Conservation (phyloP, 2,113 vertebrate genomes). For the Ancistrus triradiatus region DNA sequence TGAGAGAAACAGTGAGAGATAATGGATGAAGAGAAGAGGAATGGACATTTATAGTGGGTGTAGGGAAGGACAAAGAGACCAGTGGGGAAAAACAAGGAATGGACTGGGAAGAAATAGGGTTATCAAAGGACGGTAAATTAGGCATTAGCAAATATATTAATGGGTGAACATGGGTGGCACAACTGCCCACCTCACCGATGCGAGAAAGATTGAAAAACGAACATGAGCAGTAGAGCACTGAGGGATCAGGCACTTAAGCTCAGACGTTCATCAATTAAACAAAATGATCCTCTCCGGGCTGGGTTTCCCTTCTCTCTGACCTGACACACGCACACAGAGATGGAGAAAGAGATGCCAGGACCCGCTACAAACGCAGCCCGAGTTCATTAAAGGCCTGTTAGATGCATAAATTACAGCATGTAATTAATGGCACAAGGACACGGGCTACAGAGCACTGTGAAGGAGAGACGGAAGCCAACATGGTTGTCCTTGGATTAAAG, state of each 20-base stretch:
- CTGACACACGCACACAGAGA: slow-evolving; percentile 30
- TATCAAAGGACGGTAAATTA: slow-evolving; percentile 61
- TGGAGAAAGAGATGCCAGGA: slow-evolving; percentile 39
- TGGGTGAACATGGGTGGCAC: slow-evolving; percentile 46
- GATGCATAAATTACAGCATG: slow-evolving; percentile 60
- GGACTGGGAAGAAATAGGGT: slow-evolving; percentile 54
- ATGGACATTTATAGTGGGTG: slow-evolving; percentile 3
- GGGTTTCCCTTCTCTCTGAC: slow-evolving; percentile 27
- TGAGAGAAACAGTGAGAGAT: slow-evolving; percentile 7
- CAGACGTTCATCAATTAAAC: slow-evolving; percentile 69
- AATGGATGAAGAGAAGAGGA: slow-evolving; percentile 13
- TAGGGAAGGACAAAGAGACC: background rate
- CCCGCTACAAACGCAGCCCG: slow-evolving; percentile 55
- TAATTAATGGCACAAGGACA: slow-evolving; percentile 66
- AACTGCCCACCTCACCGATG: slow-evolving; percentile 22
- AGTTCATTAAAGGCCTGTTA: slow-evolving; percentile 67
- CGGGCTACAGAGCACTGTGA: slow-evolving; percentile 43
- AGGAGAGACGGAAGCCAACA: slow-evolving; percentile 50
- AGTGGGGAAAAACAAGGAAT: slow-evolving; percentile 42
- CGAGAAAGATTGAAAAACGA: background rate
- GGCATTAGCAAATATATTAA: slow-evolving; percentile 61
- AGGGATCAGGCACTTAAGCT: slow-evolving; percentile 63
- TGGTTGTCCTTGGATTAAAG: slow-evolving; percentile 58
- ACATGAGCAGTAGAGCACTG: slow-evolving; percentile 33
- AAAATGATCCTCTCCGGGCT: slow-evolving; percentile 60